Base-by-base conservation (phyloP, 2,797 vertebrate species). In the Sebastes diaconus region DNA sequence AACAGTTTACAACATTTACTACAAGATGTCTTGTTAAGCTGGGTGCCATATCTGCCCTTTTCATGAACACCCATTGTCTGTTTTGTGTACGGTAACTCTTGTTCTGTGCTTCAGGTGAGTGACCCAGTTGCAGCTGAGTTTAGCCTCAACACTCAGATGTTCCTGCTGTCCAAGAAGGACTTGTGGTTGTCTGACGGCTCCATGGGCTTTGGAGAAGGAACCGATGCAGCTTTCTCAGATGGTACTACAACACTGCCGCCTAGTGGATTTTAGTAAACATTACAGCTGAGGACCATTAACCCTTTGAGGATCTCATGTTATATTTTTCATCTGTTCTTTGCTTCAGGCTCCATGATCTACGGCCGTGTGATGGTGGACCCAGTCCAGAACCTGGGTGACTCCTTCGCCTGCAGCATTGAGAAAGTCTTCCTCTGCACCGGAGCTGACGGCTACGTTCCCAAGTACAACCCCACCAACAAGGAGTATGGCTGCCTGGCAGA, bases 71-170 rank as follows among this genome's bases (percentile, higher is more conserved):
- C 16, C 5, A 46, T 4, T n/a, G 8, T 27, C 11, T 54, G 14
- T 42, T 68, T 7, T 69, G 5, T 77, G 29, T 11, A 13, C 25
- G 13, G 3, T 61, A 32, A 83, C 36, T n/a, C 27, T 59, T 63
- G 24, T 20, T 73, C 69, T 86, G 8, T 73, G 32, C 50, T 75
- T 12, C 78, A 97, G 97, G 96, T 97, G 83, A 97, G 96, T 72
- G 97, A 97, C 81, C 96, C 97, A 1, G 95, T 97, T 55, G 96
- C 96, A 32, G 95, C 96, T 18, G 96, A 97, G 92, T 97, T 97
- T 75, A 97, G 95, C 88, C 94, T 97, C 73, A 97, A 97, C 90
- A 97, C 96, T 29, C 96, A 97, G 86, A 96, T 97, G 96, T 96
- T 97, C 91, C 91, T 97, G 75, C 82, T 97, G 57, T 97, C 97